phyloP scores from a whole-genome alignment of 1,140 invertebrate species.

The Ooceraea biroi region DNA sequence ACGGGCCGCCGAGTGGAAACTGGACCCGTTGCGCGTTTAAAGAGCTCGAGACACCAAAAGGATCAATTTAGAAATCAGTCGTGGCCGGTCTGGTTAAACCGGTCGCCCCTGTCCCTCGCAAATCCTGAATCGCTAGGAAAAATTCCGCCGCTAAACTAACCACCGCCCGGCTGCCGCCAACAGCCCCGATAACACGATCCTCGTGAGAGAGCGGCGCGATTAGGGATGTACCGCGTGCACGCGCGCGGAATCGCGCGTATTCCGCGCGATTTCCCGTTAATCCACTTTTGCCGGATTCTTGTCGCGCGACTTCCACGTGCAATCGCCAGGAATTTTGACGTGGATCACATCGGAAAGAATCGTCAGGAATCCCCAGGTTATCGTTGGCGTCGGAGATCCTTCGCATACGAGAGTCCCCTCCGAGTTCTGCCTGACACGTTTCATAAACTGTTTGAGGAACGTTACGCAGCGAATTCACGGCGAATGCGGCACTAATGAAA shows the following conservation, averaged over 20 bases:
- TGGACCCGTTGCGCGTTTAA: constrained; percentile 55
- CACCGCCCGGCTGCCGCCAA: not conserved
- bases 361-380: not conserved
- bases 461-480: not conserved
- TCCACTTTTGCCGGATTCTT: not conserved
- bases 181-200: constrained; percentile 20
- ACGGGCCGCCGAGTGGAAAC: constrained; percentile 57
- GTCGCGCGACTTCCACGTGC: not conserved
- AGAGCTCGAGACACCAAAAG: constrained; percentile 61
- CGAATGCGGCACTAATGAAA: not conserved
- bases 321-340: constrained; percentile 10
- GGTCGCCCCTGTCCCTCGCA: constrained; percentile 47
- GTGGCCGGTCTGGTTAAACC: constrained; percentile 68
- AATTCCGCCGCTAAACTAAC: constrained; percentile 35
- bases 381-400: not conserved
- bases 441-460: not conserved
- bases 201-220: not conserved
- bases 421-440: not conserved
- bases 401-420: not conserved
- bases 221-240: not conserved
- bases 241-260: not conserved
- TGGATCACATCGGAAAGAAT: not conserved
- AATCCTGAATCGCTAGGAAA: constrained; percentile 24
- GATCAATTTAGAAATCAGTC: constrained; percentile 60
- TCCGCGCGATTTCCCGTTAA: not conserved